A percentile compares a stretch with the other conserved stretches of the same genome.
Evolutionary conservation across 2,888 invertebrate genomes (phyloP).

Genomic region (Idaea dimidiata): DNA sequence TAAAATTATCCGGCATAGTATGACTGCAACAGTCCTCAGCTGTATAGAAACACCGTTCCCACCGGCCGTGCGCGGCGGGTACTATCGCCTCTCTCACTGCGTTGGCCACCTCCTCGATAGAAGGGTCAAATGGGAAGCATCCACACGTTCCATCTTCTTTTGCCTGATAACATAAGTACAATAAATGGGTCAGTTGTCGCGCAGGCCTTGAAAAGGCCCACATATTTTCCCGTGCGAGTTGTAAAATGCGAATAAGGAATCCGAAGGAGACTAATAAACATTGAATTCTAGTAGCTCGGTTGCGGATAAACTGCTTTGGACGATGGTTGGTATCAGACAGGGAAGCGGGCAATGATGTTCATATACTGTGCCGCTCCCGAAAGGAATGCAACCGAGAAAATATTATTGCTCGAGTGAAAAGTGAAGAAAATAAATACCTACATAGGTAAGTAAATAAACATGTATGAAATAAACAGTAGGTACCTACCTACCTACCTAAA

Average conservation of each 20-base stretch:
- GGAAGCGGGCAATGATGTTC: too few relatives aligned
- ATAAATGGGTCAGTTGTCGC: neutral
- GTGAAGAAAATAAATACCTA: too few relatives aligned
- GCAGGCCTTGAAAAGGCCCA: neutral
- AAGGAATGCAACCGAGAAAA: too few relatives aligned
- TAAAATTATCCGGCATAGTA: constrained; percentile 45
- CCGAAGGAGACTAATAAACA: too few relatives aligned
- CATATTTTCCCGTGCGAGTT: too few relatives aligned
- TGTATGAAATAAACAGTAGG: neutral
- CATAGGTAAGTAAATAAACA: neutral
- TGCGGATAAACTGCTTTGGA: too few relatives aligned
- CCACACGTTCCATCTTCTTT: constrained; percentile 69
- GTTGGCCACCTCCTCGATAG: constrained; percentile 54
- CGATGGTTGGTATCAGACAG: too few relatives aligned
- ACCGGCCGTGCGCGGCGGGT: constrained; percentile 60
- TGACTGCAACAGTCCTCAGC: constrained; percentile 67
- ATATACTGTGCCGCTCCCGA: too few relatives aligned
- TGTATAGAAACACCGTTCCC: constrained; percentile 66
- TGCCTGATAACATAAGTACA: constrained; percentile 45
- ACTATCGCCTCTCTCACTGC: constrained; percentile 54
- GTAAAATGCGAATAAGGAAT: too few relatives aligned
- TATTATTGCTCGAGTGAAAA: too few relatives aligned
- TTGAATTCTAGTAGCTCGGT: too few relatives aligned
- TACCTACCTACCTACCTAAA: neutral
- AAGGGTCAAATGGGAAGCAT: constrained; percentile 72